Evolutionary conservation across 2,888 invertebrate species (phyloP).

Genomic region (Tipula unca): DNA sequence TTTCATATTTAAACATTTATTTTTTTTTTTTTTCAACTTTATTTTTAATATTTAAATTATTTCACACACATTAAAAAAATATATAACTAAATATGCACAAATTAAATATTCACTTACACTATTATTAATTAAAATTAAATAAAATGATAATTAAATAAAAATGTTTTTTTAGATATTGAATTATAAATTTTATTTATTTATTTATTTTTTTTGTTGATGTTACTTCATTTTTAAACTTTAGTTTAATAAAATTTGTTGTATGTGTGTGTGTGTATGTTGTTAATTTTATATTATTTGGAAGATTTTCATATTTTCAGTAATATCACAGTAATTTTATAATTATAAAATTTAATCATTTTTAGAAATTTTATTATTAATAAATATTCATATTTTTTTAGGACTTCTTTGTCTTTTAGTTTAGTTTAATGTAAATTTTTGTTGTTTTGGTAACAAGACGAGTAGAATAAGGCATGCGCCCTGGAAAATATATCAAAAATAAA

Average conservation of each 20-base stretch:
- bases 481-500: background rate
- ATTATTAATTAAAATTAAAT: background rate
- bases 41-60: background rate
- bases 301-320: background rate
- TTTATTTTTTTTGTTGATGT: background rate
- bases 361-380: background rate
- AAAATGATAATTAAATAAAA: background rate
- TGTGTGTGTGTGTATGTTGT: background rate
- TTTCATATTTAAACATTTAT: background rate
- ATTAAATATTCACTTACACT: background rate
- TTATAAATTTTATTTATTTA: background rate
- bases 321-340: slow-evolving; percentile 14
- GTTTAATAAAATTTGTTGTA: background rate
- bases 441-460: slow-evolving; percentile 18
- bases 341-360: background rate
- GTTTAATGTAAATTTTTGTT: slow-evolving; percentile 17
- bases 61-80: background rate
- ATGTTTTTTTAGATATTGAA: background rate
- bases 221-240: background rate
- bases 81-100: background rate
- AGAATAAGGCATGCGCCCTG: slow-evolving; percentile 18
- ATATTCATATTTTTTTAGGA: background rate
- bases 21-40: background rate
- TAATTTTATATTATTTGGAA: background rate
- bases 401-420: slow-evolving; percentile 14